phyloP scores from a whole-genome alignment of 2,113 vertebrate genomes.

The Baryphthengus martii region DNA sequence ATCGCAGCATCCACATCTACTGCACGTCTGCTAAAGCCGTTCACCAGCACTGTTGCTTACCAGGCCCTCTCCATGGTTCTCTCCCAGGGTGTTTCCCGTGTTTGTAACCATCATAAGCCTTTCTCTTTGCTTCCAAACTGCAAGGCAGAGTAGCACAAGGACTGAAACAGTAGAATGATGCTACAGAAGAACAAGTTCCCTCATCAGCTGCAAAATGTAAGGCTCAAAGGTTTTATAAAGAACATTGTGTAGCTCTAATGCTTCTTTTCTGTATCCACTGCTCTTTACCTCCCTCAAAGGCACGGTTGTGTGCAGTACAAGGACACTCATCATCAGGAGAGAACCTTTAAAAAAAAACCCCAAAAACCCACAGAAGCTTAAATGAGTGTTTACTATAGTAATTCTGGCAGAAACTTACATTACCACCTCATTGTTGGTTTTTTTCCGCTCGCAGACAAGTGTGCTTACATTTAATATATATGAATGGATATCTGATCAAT shows the following conservation, averaged over 20 bases:
- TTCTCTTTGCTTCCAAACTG: not conserved
- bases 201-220: not conserved
- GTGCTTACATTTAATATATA: not conserved
- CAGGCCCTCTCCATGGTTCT: not conserved
- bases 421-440: not conserved
- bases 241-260: rapidly evolving
- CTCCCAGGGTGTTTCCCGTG: rapidly evolving
- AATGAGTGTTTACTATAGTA: not conserved
- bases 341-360: not conserved
- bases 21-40: rapidly evolving
- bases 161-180: not conserved
- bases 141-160: not conserved
- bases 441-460: too few species aligned
- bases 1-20: not conserved
- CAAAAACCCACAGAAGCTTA: not conserved
- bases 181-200: not conserved
- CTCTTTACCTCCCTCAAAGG: not conserved
- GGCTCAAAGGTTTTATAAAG: not conserved
- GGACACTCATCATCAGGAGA: not conserved
- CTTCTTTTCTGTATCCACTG: not conserved
- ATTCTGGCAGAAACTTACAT: not conserved
- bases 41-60: not conserved
- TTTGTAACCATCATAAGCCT: rapidly evolving
- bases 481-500: rapidly evolving
- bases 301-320: rapidly evolving